Base-by-base conservation (phyloP, 2,113 vertebrate species). In the Lophochroa leadbeateri region DNA sequence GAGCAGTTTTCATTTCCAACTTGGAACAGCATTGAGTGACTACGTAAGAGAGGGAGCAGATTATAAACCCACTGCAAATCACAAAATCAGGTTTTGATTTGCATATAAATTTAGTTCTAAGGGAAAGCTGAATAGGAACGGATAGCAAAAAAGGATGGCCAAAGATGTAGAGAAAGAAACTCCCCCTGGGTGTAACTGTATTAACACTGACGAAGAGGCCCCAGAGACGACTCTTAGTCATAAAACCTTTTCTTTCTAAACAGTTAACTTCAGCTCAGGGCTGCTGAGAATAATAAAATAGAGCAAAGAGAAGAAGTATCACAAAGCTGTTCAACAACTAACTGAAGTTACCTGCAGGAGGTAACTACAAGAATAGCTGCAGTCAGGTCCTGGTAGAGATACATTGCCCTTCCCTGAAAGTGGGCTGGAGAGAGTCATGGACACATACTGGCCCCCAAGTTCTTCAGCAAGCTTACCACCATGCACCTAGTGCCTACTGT, bases 1-100 rank as follows among this genome's bases (percentile, higher is more conserved):
- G 83, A 94, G 44, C 41, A 91, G 53, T 84, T 89, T 89, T 84
- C 24, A 64, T 39, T 94, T 93, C 65, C 80, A 93, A 49, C 60
- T 92, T 67, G 64, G 37, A 93, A 80, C 25, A 84, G 64, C 44
- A 52, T 11, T 0, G 0, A 83, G 53, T 35, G 25, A 74, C 72
- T 88, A 88, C 0, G 0, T 75, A 97, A 75, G 37, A 91, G 76
- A 92, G 43, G 43, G 52, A 86, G 29, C 43, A 50, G 41, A 92
- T 35, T 41, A 94, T 68, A 92, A 86, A 95, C 68, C 43, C 31
- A 86, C 7, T 44, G 44, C 55, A 71, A 88, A 91, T 60, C 91
- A 92, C 29, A 65, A 71, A 68, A 64, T 13, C 8, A 61, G 57
- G n/a, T 61, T 95, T 88, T 86, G 57, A 84, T 92, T 94, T 79